Percentiles rank a stretch among this genome's conserved stretches.
Conservation (phyloP, 1,140 invertebrate genomes). For the Danaus plexippus region DNA sequence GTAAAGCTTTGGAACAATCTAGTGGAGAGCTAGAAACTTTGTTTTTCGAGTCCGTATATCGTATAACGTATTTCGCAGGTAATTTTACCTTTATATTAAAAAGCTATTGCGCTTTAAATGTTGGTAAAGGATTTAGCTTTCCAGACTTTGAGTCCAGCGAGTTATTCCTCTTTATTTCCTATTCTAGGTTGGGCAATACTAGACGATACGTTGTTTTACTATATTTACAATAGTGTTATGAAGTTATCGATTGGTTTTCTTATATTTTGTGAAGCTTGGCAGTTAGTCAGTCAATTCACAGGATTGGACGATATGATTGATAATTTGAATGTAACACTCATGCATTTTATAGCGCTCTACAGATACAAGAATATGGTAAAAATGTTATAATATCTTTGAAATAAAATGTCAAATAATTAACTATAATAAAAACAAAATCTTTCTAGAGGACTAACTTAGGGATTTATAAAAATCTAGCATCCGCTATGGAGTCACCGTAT, state of each 20-base stretch:
- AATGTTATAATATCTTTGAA: conserved; percentile 5
- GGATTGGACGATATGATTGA: conserved; percentile 36
- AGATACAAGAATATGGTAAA: conserved; percentile 43
- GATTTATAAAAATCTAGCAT: conserved; percentile 37
- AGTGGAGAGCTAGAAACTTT: conserved; percentile 39
- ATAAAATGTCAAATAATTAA: not conserved
- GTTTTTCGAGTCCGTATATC: conserved; percentile 48
- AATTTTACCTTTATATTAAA: conserved; percentile 7
- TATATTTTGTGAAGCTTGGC: conserved; percentile 35
- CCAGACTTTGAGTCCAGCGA: too few species aligned
- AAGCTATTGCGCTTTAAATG: too few species aligned
- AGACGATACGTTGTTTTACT: conserved; percentile 26
- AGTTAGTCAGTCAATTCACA: conserved; percentile 22
- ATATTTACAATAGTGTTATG: conserved; percentile 31
- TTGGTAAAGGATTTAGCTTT: too few species aligned
- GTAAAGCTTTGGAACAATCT: conserved; percentile 36
- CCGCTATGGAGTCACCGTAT: conserved; percentile 35
- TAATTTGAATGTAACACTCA: conserved; percentile 34
- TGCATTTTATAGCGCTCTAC: conserved; percentile 38
- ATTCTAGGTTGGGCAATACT: conserved; percentile 33
- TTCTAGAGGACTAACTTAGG: conserved; percentile 31
- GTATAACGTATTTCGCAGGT: conserved; percentile 48
- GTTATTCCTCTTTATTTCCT: not conserved
- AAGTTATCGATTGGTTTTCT: conserved; percentile 34
- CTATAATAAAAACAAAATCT: not conserved